These are phyloP conservation scores for Chionodraco myersi DNA, from an alignment of 2,113 vertebrate genomes.

Conservation along the genomic window DNA sequence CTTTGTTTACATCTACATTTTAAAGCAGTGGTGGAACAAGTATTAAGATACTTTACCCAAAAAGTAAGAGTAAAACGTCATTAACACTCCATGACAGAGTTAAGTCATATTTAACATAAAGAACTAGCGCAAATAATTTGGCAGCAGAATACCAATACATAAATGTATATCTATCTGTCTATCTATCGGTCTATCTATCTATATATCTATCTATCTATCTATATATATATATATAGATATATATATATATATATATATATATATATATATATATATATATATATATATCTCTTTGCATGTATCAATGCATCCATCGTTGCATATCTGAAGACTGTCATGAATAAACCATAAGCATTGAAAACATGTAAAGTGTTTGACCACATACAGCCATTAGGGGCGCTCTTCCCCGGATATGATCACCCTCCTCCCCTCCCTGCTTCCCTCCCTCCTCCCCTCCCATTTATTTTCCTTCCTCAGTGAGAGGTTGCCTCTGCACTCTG, in stretches of 20 bases:
- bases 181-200: too few species aligned
- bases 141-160: background rate
- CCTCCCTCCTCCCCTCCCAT: background rate
- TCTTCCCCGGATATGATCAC: conserved; percentile 16
- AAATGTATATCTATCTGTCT: too few species aligned
- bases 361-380: background rate
- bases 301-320: too few species aligned
- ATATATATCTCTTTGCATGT: background rate
- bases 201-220: too few species aligned
- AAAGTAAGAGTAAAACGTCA: background rate
- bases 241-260: background rate
- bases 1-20: background rate
- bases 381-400: conserved; percentile 62
- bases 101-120: background rate
- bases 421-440: background rate
- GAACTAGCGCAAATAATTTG: background rate
- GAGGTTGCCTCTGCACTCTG: conserved; percentile 52
- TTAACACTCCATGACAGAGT: background rate
- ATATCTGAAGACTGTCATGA: too few species aligned
- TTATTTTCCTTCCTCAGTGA: conserved; percentile 58
- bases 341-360: background rate
- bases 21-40: background rate
- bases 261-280: conserved; percentile 6
- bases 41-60: background rate
- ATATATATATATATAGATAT: too few species aligned